Evolutionary conservation across 2,888 invertebrate genomes (phyloP).

Genomic region (Cosmorhoe ocellata): DNA sequence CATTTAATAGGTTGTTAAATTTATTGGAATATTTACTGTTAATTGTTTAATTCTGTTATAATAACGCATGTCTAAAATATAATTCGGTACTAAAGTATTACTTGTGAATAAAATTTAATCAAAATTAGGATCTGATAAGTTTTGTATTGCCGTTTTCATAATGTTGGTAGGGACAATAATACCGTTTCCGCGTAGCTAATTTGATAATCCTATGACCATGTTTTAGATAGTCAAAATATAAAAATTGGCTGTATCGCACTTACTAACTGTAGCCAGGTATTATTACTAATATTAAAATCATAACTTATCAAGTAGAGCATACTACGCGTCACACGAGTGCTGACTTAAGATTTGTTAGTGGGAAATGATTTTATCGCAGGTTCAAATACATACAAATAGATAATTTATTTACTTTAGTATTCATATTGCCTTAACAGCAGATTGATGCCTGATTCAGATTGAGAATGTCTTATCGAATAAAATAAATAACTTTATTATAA

Average conservation of each 20-base stretch:
- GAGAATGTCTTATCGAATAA: slow-evolving; percentile 78
- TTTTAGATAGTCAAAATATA: slow-evolving; percentile 58
- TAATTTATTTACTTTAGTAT: slow-evolving; percentile 76
- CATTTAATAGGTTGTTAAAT: slow-evolving; percentile 80
- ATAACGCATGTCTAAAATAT: slow-evolving; percentile 53
- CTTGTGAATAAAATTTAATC: slow-evolving; percentile 25
- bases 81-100: slow-evolving; percentile 29
- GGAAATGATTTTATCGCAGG: slow-evolving; percentile 53
- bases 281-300: slow-evolving; percentile 49
- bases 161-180: slow-evolving; percentile 30
- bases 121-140: slow-evolving; percentile 32
- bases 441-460: slow-evolving; percentile 73
- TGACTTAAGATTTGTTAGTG: slow-evolving; percentile 61
- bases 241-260: slow-evolving; percentile 60
- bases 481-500: slow-evolving; percentile 68
- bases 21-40: slow-evolving; percentile 74
- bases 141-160: slow-evolving; percentile 23
- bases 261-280: slow-evolving; percentile 56
- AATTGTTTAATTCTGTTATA: slow-evolving; percentile 69
- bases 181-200: slow-evolving; percentile 33
- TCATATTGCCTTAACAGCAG: slow-evolving; percentile 74
- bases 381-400: slow-evolving; percentile 64
- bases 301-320: slow-evolving; percentile 54
- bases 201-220: slow-evolving; percentile 46
- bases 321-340: slow-evolving; percentile 44